Evolutionary conservation across 2,113 vertebrate genomes (phyloP), one percentile per base, ranked within the genome.

Genomic region (Asarcornis scutulata): DNA sequence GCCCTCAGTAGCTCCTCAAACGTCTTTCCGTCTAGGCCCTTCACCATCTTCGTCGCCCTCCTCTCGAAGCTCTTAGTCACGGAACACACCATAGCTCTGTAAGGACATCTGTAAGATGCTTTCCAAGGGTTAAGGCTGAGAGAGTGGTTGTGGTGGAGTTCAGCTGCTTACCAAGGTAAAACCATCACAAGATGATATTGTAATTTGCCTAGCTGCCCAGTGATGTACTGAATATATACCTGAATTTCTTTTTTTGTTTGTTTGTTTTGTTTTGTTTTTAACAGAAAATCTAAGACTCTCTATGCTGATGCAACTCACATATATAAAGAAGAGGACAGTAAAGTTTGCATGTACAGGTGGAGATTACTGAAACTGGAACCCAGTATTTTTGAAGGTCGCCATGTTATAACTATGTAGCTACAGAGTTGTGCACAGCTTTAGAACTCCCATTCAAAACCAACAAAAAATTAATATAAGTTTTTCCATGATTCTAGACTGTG

Each of bases 401-500:
- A 50, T 15, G 7, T 46, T 50, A 31, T 17, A 46, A 52, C 29
- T 38, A 38, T 11, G 7, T 9, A 66, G 26, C 20, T 74, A 4
- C 17, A 48, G 40, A 42, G 3, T n/a, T 66, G 6, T 48, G 18
- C 17, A n/a, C 6, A 76, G 32, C 26, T 83, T 86, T 87, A 84
- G 27, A 31, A 1, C 16, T 68, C 31, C 15, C 16, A 20, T 42
- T 86, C 18, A 71, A 63, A 4, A 91, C 16, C 4, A 75, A 26
- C 0, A n/a, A 27, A 40, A n/a, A 23, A 6, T 6, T 58, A 26
- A 6, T 2, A 0, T 31, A 50, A 68, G 7, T 18, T 17, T n/a
- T 31, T 52, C 9, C 11, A 66, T 4, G 1, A 29, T 75, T 23
- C 13, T 32, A 5, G 3, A 1, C 44, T 91, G 5, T 78, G 20